phyloP scores from a whole-genome alignment of 1,140 invertebrate genomes.

The Bombus sibiricus region DNA sequence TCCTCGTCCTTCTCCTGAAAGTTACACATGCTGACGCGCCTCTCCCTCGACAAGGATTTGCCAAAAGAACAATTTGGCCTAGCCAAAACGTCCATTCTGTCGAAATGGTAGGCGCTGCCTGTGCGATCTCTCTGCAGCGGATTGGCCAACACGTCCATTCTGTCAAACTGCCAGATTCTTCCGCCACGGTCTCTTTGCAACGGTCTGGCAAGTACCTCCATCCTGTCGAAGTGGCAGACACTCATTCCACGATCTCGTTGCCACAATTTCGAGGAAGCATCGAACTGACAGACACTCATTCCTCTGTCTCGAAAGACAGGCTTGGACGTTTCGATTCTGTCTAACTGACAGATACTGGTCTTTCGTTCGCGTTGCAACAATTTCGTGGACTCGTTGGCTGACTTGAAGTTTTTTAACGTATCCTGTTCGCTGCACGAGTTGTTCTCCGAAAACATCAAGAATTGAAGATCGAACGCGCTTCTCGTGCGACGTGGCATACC shows the following conservation, averaged over 20 bases:
- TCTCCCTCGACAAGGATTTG: constrained; percentile 51
- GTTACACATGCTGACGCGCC: constrained; percentile 63
- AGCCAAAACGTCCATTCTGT: constrained; percentile 61
- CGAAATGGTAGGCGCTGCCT: constrained; percentile 69
- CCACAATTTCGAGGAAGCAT: constrained; percentile 57
- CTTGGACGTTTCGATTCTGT: constrained; percentile 52
- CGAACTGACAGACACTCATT: constrained; percentile 77
- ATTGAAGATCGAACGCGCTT: constrained; percentile 92
- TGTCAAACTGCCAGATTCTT: constrained; percentile 75
- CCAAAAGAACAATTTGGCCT: constrained; percentile 56
- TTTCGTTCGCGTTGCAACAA: constrained; percentile 58
- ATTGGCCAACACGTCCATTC: constrained; percentile 71
- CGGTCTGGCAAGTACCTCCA: constrained; percentile 65
- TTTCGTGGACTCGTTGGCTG: constrained; percentile 42
- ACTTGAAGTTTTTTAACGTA: constrained; percentile 40
- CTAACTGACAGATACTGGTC: constrained; percentile 63
- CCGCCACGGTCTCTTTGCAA: constrained; percentile 71
- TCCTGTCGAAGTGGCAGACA: constrained; percentile 73
- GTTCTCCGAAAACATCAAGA: constrained; percentile 82
- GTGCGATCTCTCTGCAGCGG: constrained; percentile 63
- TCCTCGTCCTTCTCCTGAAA: constrained; percentile 66
- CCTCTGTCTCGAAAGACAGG: constrained; percentile 69
- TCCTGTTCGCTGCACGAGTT: constrained; percentile 46
- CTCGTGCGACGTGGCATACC: constrained; percentile 88
- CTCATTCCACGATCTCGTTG: constrained; percentile 71